Conservation (phyloP, 2,113 vertebrate species). For the Leucosticte australis region DNA sequence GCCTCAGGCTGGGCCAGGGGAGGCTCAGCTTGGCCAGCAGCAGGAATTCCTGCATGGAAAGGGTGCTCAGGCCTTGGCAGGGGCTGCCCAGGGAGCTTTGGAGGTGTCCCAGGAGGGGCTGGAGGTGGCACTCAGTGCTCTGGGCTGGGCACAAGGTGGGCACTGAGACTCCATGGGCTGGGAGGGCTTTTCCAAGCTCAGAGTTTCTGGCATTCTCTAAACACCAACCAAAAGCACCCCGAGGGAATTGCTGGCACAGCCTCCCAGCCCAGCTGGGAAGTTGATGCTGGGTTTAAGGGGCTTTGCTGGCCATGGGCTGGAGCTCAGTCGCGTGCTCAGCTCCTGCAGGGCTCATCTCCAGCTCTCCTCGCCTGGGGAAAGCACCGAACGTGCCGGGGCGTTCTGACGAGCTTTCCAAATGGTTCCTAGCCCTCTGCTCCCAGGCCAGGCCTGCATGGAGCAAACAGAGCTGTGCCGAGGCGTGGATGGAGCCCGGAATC, state of each 20-base stretch:
- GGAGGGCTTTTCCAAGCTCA: background rate
- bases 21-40: background rate
- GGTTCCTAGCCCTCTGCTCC: background rate
- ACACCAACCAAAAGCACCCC: background rate
- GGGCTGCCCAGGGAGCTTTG: background rate
- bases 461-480: background rate
- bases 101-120: background rate
- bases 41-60: background rate
- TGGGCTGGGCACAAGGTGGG: background rate
- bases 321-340: background rate
- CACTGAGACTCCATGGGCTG: accelerated
- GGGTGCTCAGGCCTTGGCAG: background rate
- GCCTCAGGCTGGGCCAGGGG: background rate
- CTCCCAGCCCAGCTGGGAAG: background rate
- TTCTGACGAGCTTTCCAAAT: background rate
- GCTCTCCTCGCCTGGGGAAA: background rate
- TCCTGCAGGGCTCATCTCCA: background rate
- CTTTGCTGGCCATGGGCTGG: background rate
- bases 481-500: slow-evolving; percentile 12
- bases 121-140: background rate
- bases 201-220: background rate
- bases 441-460: background rate
- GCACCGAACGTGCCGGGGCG: accelerated
- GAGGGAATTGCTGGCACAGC: background rate
- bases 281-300: background rate